A percentile compares a stretch with the other conserved stretches of the same genome.
Evolutionary conservation across 2,113 vertebrate genomes (phyloP).

Genomic region (Nannobrachium achirus): DNA sequence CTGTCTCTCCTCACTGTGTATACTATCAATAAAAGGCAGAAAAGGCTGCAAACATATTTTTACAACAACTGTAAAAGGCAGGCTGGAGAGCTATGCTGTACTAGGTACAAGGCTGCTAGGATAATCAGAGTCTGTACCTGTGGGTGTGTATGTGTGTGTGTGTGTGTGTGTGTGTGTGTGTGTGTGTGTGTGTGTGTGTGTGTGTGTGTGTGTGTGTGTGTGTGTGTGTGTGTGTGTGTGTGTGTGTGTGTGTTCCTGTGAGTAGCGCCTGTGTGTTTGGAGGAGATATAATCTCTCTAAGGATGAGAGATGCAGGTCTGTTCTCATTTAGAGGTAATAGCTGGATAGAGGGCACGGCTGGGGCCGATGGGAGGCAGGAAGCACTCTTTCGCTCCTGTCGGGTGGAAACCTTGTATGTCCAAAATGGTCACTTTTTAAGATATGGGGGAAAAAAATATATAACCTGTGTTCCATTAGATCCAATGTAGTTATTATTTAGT

Average conservation of each 20-base stretch:
- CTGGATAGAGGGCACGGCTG: slow-evolving; percentile 17
- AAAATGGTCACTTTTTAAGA: too few species aligned
- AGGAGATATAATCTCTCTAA: slow-evolving; percentile 39
- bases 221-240: slow-evolving; percentile 11
- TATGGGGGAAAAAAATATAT: too few species aligned
- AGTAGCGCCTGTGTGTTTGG: slow-evolving; percentile 7
- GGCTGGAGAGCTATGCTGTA: too few species aligned
- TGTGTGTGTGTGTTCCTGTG: slow-evolving; percentile 14
- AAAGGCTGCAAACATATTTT: too few species aligned
- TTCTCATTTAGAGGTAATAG: slow-evolving; percentile 58
- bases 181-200: not conserved
- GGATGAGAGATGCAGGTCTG: slow-evolving; percentile 51
- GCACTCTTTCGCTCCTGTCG: slow-evolving; percentile 2
- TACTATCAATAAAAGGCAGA: too few species aligned
- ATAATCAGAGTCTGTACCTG: not conserved
- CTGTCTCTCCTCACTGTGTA: too few species aligned
- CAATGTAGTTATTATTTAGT: too few species aligned
- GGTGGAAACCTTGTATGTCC: too few species aligned
- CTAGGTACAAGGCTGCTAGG: too few species aligned
- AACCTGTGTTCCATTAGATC: too few species aligned
- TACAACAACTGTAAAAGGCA: too few species aligned
- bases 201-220: slow-evolving; percentile 1
- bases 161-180: not conserved
- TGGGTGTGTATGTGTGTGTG: not conserved
- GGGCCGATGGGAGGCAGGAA: slow-evolving; percentile 56